Base-by-base conservation (phyloP, 2,797 vertebrate genomes). In the Sebastiscus tertius region DNA sequence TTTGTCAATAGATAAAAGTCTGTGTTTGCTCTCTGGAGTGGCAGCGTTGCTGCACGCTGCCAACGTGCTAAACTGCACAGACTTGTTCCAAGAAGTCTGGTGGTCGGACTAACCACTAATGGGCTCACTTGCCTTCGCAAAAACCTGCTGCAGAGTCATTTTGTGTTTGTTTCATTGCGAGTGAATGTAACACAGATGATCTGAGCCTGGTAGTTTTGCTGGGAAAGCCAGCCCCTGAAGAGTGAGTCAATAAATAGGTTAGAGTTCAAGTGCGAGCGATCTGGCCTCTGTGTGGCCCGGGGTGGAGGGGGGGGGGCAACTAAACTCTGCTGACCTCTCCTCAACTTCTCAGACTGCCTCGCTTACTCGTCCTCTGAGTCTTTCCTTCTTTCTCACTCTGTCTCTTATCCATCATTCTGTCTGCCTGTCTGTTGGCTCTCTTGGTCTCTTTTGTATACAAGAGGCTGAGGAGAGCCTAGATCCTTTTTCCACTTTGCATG, bases 201-300 rank as follows among this genome's bases (percentile, higher is more conserved):
- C 34, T 6, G 59, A 79, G 33, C 13, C 4, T 2, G 46, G 9
- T 34, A 4, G 13, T 69, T 31, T 56, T 81, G 14, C 36, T 67
- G 87, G 68, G 76, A 88, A 86, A 73, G 18, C 42, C 42, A 14
- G 69, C 24, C 65, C 65, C 29, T 9, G 8, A 79, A 60, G 39
- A 76, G 52, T 1, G 4, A 82, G 59, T 87, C 81, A 85, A 31
- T 20, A 86, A 89, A 86, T 49, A 72, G 72, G 80, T 85, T 80
- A 72, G 74, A 81, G 90, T 78, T 93, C 66, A 89, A 84, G 82
- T 87, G 85, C 39, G 82, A 89, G 76, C 60, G 42, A 67, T 78
- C 75, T 22, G 58, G 58, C 33, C 55, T 83, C 70, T 34, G 84
- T 89, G 82, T 80, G 78, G 65, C 81, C 65, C 62, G 20, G 81